Percentiles rank a stretch among this genome's conserved stretches.
phyloP scores from a whole-genome alignment of 2,113 vertebrate species.

The Mormyrus lacerda region DNA sequence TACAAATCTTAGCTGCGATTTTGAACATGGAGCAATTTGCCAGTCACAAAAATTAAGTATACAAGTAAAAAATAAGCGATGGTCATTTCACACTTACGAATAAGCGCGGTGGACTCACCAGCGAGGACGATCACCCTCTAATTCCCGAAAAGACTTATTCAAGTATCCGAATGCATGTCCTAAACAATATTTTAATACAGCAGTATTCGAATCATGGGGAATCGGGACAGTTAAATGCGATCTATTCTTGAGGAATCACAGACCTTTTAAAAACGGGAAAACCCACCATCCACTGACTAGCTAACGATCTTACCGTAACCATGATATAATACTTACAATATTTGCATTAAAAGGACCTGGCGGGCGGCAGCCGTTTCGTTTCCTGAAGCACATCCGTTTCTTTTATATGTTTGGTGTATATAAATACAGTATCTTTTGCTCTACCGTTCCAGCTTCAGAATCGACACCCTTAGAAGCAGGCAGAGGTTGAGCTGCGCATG shows the following conservation, averaged over 20 bases:
- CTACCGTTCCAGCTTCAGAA: conserved; percentile 47
- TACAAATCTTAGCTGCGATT: conserved; percentile 12
- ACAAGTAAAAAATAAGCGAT: conserved; percentile 22
- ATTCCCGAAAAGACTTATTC: conserved; percentile 33
- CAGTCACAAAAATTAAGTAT: conserved; percentile 22
- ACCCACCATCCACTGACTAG: conserved; percentile 42
- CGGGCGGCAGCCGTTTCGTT: conserved; percentile 61
- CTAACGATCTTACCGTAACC: conserved; percentile 25
- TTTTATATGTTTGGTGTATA: conserved; percentile 31
- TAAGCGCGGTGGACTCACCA: conserved; percentile 19
- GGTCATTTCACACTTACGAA: conserved; percentile 22
- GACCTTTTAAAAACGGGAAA: conserved; percentile 49
- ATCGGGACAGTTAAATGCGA: conserved; percentile 27
- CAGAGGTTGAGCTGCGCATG: conserved; percentile 61
- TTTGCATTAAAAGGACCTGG: conserved; percentile 62
- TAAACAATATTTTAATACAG: background rate
- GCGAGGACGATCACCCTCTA: conserved; percentile 22
- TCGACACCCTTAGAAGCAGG: conserved; percentile 61
- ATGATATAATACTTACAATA: conserved; percentile 59
- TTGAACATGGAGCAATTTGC: conserved; percentile 9
- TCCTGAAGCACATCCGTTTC: conserved; percentile 70
- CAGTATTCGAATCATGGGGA: conserved; percentile 10
- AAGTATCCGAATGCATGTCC: conserved; percentile 10
- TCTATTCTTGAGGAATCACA: conserved; percentile 40
- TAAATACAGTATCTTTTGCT: conserved; percentile 38